These are phyloP conservation scores for Siderastrea siderea DNA, from an alignment of 92 coral and sea anemone genomes.

Conservation along the genomic window DNA sequence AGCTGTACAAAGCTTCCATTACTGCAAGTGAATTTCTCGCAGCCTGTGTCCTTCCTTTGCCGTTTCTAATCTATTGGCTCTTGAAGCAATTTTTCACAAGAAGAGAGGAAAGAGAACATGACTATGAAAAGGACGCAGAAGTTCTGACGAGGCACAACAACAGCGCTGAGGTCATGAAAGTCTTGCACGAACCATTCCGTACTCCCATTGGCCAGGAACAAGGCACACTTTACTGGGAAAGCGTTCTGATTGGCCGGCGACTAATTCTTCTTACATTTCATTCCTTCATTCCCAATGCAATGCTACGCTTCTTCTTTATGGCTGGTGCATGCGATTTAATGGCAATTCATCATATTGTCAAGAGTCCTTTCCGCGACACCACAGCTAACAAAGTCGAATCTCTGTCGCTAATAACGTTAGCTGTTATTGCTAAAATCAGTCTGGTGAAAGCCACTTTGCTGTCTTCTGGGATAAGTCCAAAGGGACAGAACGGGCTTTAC, in stretches of 20 bases:
- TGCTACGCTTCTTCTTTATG: constrained; percentile 69
- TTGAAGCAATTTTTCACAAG: not conserved
- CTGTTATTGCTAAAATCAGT: constrained; percentile 67
- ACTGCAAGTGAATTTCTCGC: constrained; percentile 43
- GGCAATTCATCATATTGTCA: constrained; percentile 63
- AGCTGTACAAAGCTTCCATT: constrained; percentile 37
- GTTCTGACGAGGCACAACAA: not conserved
- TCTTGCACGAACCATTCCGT: constrained; percentile 69
- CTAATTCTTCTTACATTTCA: constrained; percentile 66
- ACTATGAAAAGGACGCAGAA: not conserved
- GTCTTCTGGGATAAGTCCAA: constrained; percentile 61
- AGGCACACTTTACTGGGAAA: constrained; percentile 80
- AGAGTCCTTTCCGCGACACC: constrained; percentile 57
- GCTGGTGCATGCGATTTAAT: constrained; percentile 47
- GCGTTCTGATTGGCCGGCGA: constrained; percentile 78
- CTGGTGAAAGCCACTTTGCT: constrained; percentile 67
- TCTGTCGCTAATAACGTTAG: constrained; percentile 45
- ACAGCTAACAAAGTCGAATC: constrained; percentile 67
- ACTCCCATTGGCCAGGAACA: constrained; percentile 20
- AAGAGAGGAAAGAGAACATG: not conserved
- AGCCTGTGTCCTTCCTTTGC: constrained; percentile 58
- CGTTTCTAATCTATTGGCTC: constrained; percentile 51
- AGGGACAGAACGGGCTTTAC: constrained; percentile 36
- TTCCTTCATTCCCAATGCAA: constrained; percentile 59
- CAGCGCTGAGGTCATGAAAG: constrained; percentile 16